phyloP scores from a whole-genome alignment of 1,140 invertebrate genomes.

The Paraescarpia echinospica region DNA sequence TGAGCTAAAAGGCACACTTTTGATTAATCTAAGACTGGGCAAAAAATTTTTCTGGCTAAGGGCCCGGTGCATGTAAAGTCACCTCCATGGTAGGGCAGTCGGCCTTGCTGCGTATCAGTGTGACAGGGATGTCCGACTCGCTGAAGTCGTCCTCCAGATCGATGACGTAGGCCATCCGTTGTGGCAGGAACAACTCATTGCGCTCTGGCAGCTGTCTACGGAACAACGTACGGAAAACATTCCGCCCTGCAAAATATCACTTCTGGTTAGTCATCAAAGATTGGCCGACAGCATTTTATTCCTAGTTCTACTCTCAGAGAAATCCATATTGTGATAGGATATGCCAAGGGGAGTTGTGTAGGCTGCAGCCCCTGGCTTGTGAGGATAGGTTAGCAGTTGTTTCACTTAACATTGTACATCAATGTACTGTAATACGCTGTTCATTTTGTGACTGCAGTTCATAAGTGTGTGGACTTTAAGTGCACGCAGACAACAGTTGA shows the following conservation, averaged over 20 bases:
- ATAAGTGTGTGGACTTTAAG: too few relatives aligned
- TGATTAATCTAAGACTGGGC: too few relatives aligned
- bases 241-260: slow-evolving; percentile 45
- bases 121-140: slow-evolving; percentile 93
- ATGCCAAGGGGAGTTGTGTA: too few relatives aligned
- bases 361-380: too few relatives aligned
- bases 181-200: slow-evolving; percentile 94
- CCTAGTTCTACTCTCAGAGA: not conserved
- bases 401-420: too few relatives aligned
- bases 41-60: too few relatives aligned
- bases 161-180: slow-evolving; percentile 97
- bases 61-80: too few relatives aligned
- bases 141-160: slow-evolving; percentile 89
- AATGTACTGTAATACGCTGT: too few relatives aligned
- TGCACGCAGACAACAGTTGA: too few relatives aligned
- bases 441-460: too few relatives aligned
- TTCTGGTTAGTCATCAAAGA: not conserved
- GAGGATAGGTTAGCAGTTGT: not conserved
- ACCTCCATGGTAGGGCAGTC: slow-evolving; percentile 80
- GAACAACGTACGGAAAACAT: slow-evolving; percentile 62
- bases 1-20: too few relatives aligned
- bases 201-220: slow-evolving; percentile 63
- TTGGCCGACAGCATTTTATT: not conserved
- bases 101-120: slow-evolving; percentile 89
- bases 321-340: too few relatives aligned